phyloP scores from a whole-genome alignment of 2,888 invertebrate genomes.

The Dynastes tityus region DNA sequence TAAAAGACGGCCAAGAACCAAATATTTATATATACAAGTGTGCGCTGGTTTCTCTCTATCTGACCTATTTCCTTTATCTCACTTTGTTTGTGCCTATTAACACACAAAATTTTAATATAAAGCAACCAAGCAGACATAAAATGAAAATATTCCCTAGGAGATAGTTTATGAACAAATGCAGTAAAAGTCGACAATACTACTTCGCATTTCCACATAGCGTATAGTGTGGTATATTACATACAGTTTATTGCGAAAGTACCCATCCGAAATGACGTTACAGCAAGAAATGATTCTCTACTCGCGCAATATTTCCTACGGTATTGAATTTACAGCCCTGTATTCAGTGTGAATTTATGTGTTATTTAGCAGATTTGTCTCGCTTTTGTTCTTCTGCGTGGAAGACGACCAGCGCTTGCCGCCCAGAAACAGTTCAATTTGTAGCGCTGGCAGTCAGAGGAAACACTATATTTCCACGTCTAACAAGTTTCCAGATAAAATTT shows the following conservation, averaged over 20 bases:
- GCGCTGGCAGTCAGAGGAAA: constrained; percentile 22
- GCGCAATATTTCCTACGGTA: constrained; percentile 35
- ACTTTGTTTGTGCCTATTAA: too few species aligned
- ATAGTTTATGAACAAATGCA: neutral
- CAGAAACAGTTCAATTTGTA: constrained; percentile 43
- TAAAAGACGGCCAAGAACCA: too few species aligned
- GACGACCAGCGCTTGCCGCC: constrained; percentile 2
- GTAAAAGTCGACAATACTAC: constrained; percentile 14
- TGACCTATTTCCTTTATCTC: too few species aligned
- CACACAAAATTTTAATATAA: too few species aligned
- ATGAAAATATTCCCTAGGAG: neutral
- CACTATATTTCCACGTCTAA: constrained; percentile 39
- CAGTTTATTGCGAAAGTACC: constrained; percentile 5
- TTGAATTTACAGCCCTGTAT: constrained; percentile 40
- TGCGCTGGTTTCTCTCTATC: too few species aligned
- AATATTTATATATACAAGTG: too few species aligned
- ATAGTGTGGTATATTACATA: neutral
- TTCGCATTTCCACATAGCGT: constrained; percentile 1
- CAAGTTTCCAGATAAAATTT: constrained; percentile 34
- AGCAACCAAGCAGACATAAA: neutral
- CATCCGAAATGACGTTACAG: neutral
- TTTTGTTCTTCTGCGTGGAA: constrained; percentile 33
- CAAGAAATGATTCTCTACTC: neutral
- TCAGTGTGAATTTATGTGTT: constrained; percentile 44
- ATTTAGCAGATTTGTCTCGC: constrained; percentile 45